phyloP scores from a whole-genome alignment of 2,888 invertebrate species.

The Leptopilina drosophilae region DNA sequence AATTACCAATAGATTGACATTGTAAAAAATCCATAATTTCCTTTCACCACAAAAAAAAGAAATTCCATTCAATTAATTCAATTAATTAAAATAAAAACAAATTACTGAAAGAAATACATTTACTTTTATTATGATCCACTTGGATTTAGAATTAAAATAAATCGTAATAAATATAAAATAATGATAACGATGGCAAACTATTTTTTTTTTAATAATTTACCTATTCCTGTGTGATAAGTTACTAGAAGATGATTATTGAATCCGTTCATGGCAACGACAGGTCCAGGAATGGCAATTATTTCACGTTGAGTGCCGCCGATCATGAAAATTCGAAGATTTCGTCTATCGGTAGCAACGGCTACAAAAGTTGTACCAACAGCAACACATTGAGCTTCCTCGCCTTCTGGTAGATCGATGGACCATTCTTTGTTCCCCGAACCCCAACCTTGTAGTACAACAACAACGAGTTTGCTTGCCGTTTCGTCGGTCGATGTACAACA shows the following conservation, averaged over 20 bases:
- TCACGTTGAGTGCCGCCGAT: slow-evolving; percentile 92
- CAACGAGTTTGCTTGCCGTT: slow-evolving; percentile 80
- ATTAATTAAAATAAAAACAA: too few species aligned
- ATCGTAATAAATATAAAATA: too few species aligned
- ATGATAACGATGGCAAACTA: too few species aligned
- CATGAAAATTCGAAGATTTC: slow-evolving; percentile 90
- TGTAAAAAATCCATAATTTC: too few species aligned
- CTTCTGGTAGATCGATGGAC: slow-evolving; percentile 86
- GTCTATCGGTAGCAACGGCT: slow-evolving; percentile 86
- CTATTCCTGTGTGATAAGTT: slow-evolving; percentile 82
- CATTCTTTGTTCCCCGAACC: slow-evolving; percentile 90
- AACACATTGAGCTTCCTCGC: slow-evolving; percentile 86
- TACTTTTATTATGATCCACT: too few species aligned
- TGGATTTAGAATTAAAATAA: too few species aligned
- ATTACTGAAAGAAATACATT: too few species aligned
- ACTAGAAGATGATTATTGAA: slow-evolving; percentile 81
- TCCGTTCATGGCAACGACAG: slow-evolving; percentile 84
- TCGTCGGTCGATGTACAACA: slow-evolving; percentile 81
- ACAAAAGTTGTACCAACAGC: slow-evolving; percentile 84
- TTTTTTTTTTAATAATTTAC: slow-evolving; percentile 62
- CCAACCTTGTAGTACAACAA: slow-evolving; percentile 75
- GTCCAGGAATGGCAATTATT: slow-evolving; percentile 85
- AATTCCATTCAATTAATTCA: too few species aligned
- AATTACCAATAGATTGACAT: too few species aligned
- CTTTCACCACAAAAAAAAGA: too few species aligned